phyloP scores from a whole-genome alignment of 2,113 vertebrate species.

The Gallinago jamesoni region DNA sequence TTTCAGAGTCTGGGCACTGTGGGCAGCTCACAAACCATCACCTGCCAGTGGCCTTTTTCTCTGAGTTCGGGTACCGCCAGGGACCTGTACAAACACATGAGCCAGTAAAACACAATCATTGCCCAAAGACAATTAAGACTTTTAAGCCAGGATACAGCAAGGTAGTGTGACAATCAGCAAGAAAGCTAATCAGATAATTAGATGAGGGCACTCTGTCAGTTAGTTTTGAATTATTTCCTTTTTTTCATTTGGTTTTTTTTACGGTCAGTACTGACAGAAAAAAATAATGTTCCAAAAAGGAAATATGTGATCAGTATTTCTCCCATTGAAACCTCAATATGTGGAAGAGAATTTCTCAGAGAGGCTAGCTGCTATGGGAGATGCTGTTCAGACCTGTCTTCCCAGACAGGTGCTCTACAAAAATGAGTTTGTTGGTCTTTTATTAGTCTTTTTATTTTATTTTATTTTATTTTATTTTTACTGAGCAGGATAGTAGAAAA shows the following conservation, averaged over 20 bases:
- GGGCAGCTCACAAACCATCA: not conserved
- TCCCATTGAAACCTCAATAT: not conserved
- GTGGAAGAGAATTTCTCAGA: not conserved
- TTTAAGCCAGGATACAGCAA: not conserved
- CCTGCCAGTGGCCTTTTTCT: not conserved
- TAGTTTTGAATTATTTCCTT: constrained; percentile 34
- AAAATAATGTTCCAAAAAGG: not conserved
- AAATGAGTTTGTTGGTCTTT: not conserved
- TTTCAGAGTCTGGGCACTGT: not conserved
- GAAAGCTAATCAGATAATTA: not conserved
- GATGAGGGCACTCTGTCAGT: not conserved
- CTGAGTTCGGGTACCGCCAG: not conserved
- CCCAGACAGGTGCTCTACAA: not conserved
- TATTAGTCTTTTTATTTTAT: not conserved
- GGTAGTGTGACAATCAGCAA: not conserved
- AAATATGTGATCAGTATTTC: not conserved
- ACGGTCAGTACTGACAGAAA: not conserved
- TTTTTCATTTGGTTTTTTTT: not conserved
- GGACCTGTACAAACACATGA: not conserved
- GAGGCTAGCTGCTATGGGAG: not conserved
- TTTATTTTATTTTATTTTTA: not conserved
- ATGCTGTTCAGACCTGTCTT: not conserved
- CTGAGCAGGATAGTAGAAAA: not conserved
- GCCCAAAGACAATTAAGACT: not conserved
- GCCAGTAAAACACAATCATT: not conserved